phyloP scores from a whole-genome alignment of 2,113 vertebrate species.

The Microcebus lehilahytsara region DNA sequence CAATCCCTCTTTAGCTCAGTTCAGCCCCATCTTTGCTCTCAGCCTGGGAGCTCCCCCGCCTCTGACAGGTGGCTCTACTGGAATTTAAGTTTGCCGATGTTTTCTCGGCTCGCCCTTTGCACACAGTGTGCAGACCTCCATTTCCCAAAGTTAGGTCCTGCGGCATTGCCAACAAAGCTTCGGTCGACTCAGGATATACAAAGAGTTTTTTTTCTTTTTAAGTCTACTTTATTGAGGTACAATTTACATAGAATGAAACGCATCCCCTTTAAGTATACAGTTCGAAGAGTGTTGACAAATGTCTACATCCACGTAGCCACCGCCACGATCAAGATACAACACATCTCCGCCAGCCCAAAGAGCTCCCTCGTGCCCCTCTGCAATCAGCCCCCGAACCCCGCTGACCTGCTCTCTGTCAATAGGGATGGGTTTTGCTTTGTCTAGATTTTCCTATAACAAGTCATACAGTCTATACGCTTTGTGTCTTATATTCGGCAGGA shows the following conservation, averaged over 20 bases:
- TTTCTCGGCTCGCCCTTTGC: background rate
- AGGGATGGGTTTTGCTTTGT: background rate
- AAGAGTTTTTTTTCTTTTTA: background rate
- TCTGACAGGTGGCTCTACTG: background rate
- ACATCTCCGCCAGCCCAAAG: background rate
- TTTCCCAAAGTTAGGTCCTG: background rate
- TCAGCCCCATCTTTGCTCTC: background rate
- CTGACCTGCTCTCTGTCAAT: background rate
- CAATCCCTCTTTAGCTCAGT: background rate
- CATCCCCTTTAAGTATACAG: background rate
- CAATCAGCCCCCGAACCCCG: too few relatives aligned
- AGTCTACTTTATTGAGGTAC: background rate
- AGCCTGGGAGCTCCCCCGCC: background rate
- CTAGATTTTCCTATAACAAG: background rate
- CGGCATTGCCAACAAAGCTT: background rate
- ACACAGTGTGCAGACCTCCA: background rate
- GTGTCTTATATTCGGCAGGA: background rate
- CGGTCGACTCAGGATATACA: background rate
- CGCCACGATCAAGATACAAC: background rate
- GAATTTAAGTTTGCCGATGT: fast-evolving
- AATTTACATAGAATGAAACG: background rate
- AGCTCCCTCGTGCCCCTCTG: background rate
- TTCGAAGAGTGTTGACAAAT: background rate
- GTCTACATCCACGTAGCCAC: background rate
- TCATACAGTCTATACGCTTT: background rate